Percentiles rank a stretch among this genome's conserved stretches.
These are phyloP conservation scores for Drosophila pseudoobscura DNA, from an alignment of 1,140 invertebrate species.

Conservation along the genomic window DNA sequence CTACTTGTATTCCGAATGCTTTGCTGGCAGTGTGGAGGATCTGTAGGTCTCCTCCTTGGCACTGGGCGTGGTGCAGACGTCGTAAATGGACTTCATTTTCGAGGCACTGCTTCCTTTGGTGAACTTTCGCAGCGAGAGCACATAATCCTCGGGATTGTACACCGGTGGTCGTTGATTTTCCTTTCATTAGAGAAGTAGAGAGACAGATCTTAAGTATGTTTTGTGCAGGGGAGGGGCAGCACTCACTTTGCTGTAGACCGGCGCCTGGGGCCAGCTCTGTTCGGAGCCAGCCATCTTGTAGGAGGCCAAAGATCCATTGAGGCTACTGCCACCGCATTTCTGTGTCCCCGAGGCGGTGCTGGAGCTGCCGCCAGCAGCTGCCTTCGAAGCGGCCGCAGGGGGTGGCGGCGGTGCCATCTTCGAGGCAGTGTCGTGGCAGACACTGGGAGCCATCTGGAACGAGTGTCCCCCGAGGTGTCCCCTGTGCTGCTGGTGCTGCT, in stretches of 20 bases:
- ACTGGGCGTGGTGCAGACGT: slow-evolving; percentile 49
- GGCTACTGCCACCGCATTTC: slow-evolving; percentile 72
- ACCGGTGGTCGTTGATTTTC: slow-evolving; percentile 92
- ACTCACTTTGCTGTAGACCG: slow-evolving; percentile 69
- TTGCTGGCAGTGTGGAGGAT: slow-evolving; percentile 73
- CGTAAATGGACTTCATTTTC: slow-evolving; percentile 76
- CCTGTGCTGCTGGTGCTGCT: not conserved
- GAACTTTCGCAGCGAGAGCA: slow-evolving; percentile 90
- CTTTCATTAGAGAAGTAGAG: slow-evolving; percentile 76
- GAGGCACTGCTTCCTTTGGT: slow-evolving; percentile 84
- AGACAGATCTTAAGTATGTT: too few relatives aligned
- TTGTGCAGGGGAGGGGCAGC: not conserved
- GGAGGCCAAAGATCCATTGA: slow-evolving; percentile 77
- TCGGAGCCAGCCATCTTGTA: slow-evolving; percentile 81
- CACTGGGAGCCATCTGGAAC: slow-evolving; percentile 76
- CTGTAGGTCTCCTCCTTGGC: slow-evolving; percentile 55
- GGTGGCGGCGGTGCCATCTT: slow-evolving; percentile 34
- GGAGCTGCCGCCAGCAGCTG: slow-evolving; percentile 29
- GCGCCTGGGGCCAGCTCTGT: slow-evolving; percentile 77
- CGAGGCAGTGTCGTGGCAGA: slow-evolving; percentile 61
- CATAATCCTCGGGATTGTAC: slow-evolving; percentile 94
- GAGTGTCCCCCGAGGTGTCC: slow-evolving; percentile 8
- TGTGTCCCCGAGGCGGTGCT: slow-evolving; percentile 46
- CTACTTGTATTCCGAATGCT: slow-evolving; percentile 81
- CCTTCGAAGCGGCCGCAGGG: not conserved